phyloP scores from a whole-genome alignment of 2,888 invertebrate species.

The Temnothorax rugatulus region DNA sequence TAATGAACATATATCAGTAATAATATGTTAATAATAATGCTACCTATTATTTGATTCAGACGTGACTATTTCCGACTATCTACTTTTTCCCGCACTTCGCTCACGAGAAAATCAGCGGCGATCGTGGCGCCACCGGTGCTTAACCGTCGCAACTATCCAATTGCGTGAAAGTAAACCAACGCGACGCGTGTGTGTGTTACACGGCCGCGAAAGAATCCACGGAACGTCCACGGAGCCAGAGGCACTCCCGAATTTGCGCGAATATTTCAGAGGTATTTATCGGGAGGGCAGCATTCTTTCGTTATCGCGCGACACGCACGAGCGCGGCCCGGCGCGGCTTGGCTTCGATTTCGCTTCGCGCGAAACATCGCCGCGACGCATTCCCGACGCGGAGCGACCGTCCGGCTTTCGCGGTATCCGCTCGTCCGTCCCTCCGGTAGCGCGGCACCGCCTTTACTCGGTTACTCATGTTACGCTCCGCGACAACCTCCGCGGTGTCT shows the following conservation, averaged over 20 bases:
- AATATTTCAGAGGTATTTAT: conserved; percentile 64
- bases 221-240: neutral
- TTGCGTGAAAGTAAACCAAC: conserved; percentile 67
- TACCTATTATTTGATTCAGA: too few relatives aligned
- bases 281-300: neutral
- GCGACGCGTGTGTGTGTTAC: conserved; percentile 31
- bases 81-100: too few relatives aligned
- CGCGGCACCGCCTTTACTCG: conserved; percentile 83
- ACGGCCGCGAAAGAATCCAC: conserved; percentile 52
- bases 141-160: conserved; percentile 59
- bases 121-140: conserved; percentile 42
- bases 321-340: neutral
- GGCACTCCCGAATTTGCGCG: conserved; percentile 1
- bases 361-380: neutral
- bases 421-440: conserved; percentile 15
- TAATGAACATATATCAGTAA: too few relatives aligned
- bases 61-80: too few relatives aligned
- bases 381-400: conserved; percentile 12
- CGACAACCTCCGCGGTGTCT: conserved; percentile 25
- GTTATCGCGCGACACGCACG: neutral
- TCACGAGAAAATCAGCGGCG: too few relatives aligned
- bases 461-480: conserved; percentile 73
- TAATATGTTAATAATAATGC: too few relatives aligned
- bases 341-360: neutral
- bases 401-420: neutral